These are phyloP conservation scores for Teleogryllus occipitalis DNA, from an alignment of 1,140 invertebrate genomes.

Conservation along the genomic window DNA sequence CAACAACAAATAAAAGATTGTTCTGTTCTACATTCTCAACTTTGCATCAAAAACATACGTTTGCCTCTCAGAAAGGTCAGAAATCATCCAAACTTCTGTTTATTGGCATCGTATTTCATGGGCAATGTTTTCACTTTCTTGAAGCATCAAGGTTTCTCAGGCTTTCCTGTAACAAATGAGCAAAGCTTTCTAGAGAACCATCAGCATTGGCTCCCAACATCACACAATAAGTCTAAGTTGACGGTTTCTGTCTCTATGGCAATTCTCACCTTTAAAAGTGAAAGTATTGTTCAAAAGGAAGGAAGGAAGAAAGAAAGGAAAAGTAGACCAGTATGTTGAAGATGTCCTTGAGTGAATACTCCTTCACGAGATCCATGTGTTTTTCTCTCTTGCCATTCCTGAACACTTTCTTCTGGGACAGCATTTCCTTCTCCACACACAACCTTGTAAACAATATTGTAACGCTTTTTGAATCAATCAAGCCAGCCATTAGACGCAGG, in stretches of 20 bases:
- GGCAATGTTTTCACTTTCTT: slow-evolving; percentile 34
- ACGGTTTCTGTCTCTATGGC: slow-evolving; percentile 34
- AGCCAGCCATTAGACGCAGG: too few relatives aligned
- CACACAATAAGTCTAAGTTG: slow-evolving; percentile 35
- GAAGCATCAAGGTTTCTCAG: slow-evolving; percentile 31
- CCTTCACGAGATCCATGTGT: neutral
- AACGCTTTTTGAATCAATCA: neutral
- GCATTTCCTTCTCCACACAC: slow-evolving; percentile 7
- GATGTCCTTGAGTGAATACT: slow-evolving; percentile 33
- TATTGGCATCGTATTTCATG: slow-evolving; percentile 35
- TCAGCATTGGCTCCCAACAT: slow-evolving; percentile 35
- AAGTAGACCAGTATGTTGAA: slow-evolving; percentile 38
- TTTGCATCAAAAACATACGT: too few relatives aligned
- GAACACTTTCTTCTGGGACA: neutral
- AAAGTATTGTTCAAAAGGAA: slow-evolving; percentile 31
- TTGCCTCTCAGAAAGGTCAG: too few relatives aligned
- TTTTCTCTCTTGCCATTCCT: neutral
- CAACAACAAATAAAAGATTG: too few relatives aligned
- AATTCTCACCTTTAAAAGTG: slow-evolving; percentile 29
- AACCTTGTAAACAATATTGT: too few relatives aligned
- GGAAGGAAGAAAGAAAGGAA: too few relatives aligned
- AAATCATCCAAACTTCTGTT: slow-evolving; percentile 29
- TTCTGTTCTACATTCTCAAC: too few relatives aligned
- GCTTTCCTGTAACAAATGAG: slow-evolving; percentile 33
- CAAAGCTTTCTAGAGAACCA: slow-evolving; percentile 34